These are phyloP conservation scores for Calephelis perditalis DNA, from an alignment of 2,888 invertebrate genomes.

Conservation along the genomic window DNA sequence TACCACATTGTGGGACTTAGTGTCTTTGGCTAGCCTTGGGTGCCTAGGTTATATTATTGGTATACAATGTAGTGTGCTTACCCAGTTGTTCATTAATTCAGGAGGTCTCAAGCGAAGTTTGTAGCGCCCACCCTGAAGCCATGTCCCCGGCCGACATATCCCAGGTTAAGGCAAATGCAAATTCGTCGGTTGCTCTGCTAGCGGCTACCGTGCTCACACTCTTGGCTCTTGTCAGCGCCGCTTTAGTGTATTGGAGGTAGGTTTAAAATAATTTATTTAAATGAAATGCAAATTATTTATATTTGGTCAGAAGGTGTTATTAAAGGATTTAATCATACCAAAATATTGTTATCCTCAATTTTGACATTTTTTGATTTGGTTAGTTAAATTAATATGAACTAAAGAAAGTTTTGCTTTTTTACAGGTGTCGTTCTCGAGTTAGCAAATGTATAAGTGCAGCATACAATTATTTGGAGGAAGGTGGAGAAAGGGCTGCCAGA, in stretches of 20 bases:
- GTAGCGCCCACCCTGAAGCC: conserved; percentile 51
- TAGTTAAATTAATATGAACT: no score
- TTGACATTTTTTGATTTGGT: no score
- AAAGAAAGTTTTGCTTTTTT: no score
- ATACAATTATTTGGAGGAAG: conserved; percentile 69
- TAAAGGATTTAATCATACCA: no score
- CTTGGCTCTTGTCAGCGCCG: conserved; percentile 48
- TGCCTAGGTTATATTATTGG: neutral
- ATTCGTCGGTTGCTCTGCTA: conserved; percentile 47
- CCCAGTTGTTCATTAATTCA: conserved; percentile 24
- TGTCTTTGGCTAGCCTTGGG: no score
- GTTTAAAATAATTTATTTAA: conserved; percentile 7
- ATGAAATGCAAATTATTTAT: no score
- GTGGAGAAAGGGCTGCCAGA: conserved; percentile 59
- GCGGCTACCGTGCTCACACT: conserved; percentile 50
- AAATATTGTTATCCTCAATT: no score
- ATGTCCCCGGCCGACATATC: conserved; percentile 43
- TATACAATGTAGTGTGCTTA: no score
- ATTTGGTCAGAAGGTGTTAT: no score
- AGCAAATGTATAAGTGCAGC: conserved; percentile 72
- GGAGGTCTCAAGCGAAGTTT: conserved; percentile 62
- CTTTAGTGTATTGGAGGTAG: conserved; percentile 59
- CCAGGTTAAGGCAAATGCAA: conserved; percentile 35
- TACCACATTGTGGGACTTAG: no score
- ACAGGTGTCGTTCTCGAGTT: conserved; percentile 59